Conservation (phyloP, 2,113 vertebrate genomes). For the Xiphias gladius region DNA sequence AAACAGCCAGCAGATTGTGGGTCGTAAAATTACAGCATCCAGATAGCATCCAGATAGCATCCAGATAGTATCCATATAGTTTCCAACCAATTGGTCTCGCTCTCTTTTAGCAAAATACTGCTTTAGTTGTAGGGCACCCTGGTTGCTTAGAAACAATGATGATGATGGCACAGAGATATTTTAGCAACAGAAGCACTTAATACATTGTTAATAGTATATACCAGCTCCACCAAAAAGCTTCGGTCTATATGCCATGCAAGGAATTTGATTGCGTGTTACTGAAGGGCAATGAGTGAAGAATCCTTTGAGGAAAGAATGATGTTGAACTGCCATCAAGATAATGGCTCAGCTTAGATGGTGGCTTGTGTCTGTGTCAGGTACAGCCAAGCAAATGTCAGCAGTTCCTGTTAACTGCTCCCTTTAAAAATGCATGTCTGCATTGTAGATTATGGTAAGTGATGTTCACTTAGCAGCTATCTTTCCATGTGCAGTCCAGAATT, state of each 20-base stretch:
- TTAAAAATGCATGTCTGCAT: constrained; percentile 19
- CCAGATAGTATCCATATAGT: constrained; percentile 13
- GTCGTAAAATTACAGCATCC: constrained; percentile 35
- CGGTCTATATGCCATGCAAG: background rate
- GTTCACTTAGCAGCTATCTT: background rate
- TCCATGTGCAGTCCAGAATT: background rate
- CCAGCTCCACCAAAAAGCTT: background rate
- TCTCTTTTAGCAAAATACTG: constrained; percentile 19
- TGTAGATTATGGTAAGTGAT: constrained; percentile 15
- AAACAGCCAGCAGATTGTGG: constrained; percentile 22
- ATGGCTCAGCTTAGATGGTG: constrained; percentile 11
- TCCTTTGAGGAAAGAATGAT: background rate
- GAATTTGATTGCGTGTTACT: background rate
- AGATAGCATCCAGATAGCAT: no score
- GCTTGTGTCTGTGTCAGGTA: constrained; percentile 29
- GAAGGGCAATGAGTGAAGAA: background rate
- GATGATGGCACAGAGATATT: constrained; percentile 17
- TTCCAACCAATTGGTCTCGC: background rate
- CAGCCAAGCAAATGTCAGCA: constrained; percentile 18
- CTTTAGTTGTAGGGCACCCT: constrained; percentile 18
- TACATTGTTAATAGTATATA: constrained; percentile 8
- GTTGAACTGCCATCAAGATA: constrained; percentile 15
- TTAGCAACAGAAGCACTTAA: constrained; percentile 8
- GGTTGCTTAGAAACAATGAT: constrained; percentile 50
- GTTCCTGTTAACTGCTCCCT: constrained; percentile 17